Evolutionary conservation across 2,113 vertebrate species (phyloP), one percentile per base, ranked within the genome.

Genomic region (Nicator chloris): DNA sequence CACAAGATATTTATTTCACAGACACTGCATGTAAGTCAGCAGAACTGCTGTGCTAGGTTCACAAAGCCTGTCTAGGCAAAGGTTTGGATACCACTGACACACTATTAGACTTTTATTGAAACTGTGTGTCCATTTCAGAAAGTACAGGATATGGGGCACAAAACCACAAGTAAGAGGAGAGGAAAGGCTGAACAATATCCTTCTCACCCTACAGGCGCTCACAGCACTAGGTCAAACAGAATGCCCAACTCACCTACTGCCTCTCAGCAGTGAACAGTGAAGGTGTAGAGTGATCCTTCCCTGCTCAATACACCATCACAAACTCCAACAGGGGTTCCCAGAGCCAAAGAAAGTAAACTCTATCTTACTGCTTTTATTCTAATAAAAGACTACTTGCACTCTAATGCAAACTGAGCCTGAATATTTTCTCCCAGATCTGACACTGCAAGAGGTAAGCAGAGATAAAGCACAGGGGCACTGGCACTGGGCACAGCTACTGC

Each of bases 81-180:
- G 39, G 44, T 64, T 88, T 80, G 27, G 40, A 40, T 81, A 83
- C 14, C 19, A 5, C 20, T 53, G 13, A 53, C 7, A 69, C 6
- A 69, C 6, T 11, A 14, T 9, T 3, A 39, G 19, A 57, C 49
- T 31, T 14, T 33, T 21, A 65, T 33, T 40, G 13, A 54, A 84
- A 70, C 0, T 0, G 2, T 13, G 7, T 19, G 26, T 30, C 40
- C 7, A 24, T 20, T 45, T 64, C 16, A 47, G 20, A 11, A 65
- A 75, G 23, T 45, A 26, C 1, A 15, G 19, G 13, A n/a, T 51
- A 47, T 9, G 19, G 39, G 35, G 6, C 37, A 70, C n/a, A 70
- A 65, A 91, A 61, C 1, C 10, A 78, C 50, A 26, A 35, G 26
- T 15, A 23, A 30, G n/a, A 56, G 16, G 3, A 60, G 45, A 83